phyloP scores from a whole-genome alignment of 2,888 invertebrate genomes.

The Xestoiulus laeticollis region DNA sequence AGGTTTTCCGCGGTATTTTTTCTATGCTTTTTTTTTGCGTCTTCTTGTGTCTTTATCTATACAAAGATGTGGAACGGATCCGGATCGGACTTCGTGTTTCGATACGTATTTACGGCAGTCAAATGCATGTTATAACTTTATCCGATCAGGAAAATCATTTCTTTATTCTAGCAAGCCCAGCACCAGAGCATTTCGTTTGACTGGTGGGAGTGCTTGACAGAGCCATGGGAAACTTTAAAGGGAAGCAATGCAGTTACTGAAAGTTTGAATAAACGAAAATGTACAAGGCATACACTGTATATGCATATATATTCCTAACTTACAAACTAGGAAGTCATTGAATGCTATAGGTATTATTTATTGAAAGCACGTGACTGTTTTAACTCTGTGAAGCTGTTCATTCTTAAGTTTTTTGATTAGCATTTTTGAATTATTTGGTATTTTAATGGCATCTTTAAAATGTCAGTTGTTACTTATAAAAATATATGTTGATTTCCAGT shows the following conservation, averaged over 20 bases:
- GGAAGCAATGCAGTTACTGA: background rate
- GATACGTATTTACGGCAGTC: constrained; percentile 28
- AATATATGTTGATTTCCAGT: background rate
- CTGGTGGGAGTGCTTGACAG: background rate
- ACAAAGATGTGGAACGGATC: constrained; percentile 45
- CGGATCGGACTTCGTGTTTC: constrained; percentile 24
- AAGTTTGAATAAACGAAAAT: background rate
- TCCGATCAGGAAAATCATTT: constrained; percentile 15
- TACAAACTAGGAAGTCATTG: too few relatives aligned
- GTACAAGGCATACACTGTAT: background rate
- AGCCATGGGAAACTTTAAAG: background rate
- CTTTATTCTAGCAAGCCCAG: background rate
- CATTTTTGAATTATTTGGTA: too few relatives aligned
- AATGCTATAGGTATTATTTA: too few relatives aligned
- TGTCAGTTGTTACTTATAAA: background rate
- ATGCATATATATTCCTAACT: too few relatives aligned
- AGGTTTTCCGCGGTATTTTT: background rate
- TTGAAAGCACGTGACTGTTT: too few relatives aligned
- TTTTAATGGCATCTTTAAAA: background rate
- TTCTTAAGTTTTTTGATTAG: too few relatives aligned
- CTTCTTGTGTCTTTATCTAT: constrained; percentile 26
- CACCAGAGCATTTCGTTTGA: background rate
- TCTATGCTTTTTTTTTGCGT: background rate
- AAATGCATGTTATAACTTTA: constrained; percentile 35
- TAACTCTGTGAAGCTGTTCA: too few relatives aligned